phyloP scores from a whole-genome alignment of 1,140 invertebrate genomes.

The Drosophila persimilis region DNA sequence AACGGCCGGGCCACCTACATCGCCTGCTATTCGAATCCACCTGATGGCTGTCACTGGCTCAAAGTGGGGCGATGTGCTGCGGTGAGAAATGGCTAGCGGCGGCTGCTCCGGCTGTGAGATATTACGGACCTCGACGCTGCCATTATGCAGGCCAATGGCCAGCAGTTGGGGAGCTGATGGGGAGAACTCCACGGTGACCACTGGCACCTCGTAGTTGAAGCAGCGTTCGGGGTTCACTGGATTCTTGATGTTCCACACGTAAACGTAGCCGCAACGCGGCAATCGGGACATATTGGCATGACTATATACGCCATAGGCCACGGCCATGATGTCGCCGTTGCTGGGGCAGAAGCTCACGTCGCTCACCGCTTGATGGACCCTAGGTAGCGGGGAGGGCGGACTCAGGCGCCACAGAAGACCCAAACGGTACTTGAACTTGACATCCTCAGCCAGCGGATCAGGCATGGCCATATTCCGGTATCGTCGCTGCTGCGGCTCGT shows the following conservation, averaged over 20 bases:
- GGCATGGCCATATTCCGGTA: slow-evolving; percentile 86
- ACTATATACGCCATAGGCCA: slow-evolving; percentile 87
- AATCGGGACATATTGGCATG: slow-evolving; percentile 21
- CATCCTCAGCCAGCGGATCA: slow-evolving; percentile 85
- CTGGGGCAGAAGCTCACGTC: slow-evolving; percentile 86
- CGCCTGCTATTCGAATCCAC: slow-evolving; percentile 84
- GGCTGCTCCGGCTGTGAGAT: slow-evolving; percentile 84
- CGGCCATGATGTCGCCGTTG: slow-evolving; percentile 88
- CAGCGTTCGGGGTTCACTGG: slow-evolving; percentile 90
- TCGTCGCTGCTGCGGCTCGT: slow-evolving; percentile 86
- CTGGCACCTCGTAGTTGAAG: slow-evolving; percentile 87
- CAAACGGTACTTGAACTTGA: slow-evolving; percentile 86
- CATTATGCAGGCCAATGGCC: slow-evolving; percentile 91
- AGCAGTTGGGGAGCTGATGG: slow-evolving; percentile 87
- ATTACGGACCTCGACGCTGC: slow-evolving; percentile 89
- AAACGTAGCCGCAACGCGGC: slow-evolving; percentile 82
- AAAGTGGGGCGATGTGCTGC: slow-evolving; percentile 85
- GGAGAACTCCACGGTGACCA: slow-evolving; percentile 91
- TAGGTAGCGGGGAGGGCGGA: slow-evolving; percentile 17
- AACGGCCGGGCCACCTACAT: slow-evolving; percentile 64
- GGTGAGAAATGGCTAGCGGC: slow-evolving; percentile 84
- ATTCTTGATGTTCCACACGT: slow-evolving; percentile 94
- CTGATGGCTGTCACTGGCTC: slow-evolving; percentile 87
- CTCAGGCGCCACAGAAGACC: slow-evolving; percentile 87
- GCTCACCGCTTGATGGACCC: slow-evolving; percentile 83